Evolutionary conservation across 1,140 invertebrate species (phyloP).

Genomic region (Drosophila micromelanica): DNA sequence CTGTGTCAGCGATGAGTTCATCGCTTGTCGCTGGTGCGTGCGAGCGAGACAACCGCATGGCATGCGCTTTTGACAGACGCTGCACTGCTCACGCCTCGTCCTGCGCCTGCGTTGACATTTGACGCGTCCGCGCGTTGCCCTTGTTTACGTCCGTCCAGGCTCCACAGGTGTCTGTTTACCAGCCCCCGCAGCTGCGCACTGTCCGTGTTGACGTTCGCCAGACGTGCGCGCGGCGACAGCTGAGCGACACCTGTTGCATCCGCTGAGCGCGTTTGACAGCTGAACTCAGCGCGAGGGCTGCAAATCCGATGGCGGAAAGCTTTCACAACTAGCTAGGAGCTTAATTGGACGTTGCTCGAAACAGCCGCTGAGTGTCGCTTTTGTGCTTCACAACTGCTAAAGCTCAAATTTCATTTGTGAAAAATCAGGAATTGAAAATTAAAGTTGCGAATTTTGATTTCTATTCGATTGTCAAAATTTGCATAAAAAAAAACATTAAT

Average conservation of each 20-base stretch:
- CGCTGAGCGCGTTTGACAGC: slow-evolving; percentile 34
- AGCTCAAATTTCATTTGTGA: too few relatives aligned
- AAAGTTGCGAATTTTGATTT: too few relatives aligned
- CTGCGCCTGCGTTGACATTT: slow-evolving; percentile 66
- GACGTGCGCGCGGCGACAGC: slow-evolving; percentile 24
- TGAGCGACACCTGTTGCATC: slow-evolving; percentile 48
- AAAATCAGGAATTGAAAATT: too few relatives aligned
- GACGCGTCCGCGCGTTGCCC: slow-evolving; percentile 36
- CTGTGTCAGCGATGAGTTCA: slow-evolving; percentile 68
- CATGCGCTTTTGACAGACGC: not conserved
- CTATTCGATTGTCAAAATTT: too few relatives aligned
- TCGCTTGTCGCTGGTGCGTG: not conserved
- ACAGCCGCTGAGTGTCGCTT: not conserved
- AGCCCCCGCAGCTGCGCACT: slow-evolving; percentile 50
- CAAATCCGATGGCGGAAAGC: not conserved
- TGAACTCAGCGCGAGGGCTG: slow-evolving; percentile 24
- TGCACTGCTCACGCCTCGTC: slow-evolving; percentile 28
- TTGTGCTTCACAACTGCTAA: not conserved
- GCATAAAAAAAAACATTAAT: too few relatives aligned
- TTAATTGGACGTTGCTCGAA: not conserved
- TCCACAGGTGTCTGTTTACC: slow-evolving; percentile 76
- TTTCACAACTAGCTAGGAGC: not conserved
- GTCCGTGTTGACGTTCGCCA: slow-evolving; percentile 35
- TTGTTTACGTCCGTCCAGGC: slow-evolving; percentile 56
- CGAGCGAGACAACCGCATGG: slow-evolving; percentile 21